Percentiles rank a stretch among this genome's conserved stretches.
These are phyloP conservation scores for Eupleurogrammus muticus DNA, from an alignment of 2,797 vertebrate species.

Conservation along the genomic window DNA sequence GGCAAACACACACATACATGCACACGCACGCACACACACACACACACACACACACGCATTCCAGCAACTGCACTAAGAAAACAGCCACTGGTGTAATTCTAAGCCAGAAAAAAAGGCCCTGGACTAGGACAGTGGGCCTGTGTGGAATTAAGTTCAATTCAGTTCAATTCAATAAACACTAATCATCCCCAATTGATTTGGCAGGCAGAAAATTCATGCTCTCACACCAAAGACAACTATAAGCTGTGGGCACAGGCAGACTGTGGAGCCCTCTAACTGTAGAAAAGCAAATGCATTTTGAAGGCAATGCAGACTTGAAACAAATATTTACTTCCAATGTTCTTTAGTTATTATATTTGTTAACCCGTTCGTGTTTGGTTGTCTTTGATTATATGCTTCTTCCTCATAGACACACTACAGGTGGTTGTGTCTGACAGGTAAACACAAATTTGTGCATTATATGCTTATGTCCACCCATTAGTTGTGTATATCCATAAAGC, in stretches of 20 bases:
- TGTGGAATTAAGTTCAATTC: conserved; percentile 44
- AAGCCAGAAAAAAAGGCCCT: conserved; percentile 43
- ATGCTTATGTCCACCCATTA: not conserved
- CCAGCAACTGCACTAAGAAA: conserved; percentile 70
- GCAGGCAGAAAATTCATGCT: conserved; percentile 17
- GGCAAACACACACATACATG: conserved; percentile 41
- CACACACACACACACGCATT: conserved; percentile 59
- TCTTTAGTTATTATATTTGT: not conserved
- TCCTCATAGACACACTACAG: not conserved
- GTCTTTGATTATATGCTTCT: not conserved
- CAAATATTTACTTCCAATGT: not conserved
- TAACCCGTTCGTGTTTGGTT: not conserved
- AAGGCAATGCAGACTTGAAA: too few species aligned
- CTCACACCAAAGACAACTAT: not conserved
- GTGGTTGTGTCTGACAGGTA: not conserved
- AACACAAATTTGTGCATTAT: not conserved
- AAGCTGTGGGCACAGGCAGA: not conserved
- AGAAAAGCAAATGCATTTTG: not conserved
- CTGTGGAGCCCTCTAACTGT: conserved; percentile 37
- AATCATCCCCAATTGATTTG: conserved; percentile 35
- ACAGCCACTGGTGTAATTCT: conserved; percentile 59
- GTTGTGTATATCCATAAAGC: not conserved
- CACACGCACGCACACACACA: conserved; percentile 23
- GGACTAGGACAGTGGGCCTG: conserved; percentile 40
- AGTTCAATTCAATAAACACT: conserved; percentile 43